phyloP scores from a whole-genome alignment of 2,888 invertebrate genomes.

The Chirona hameri region DNA sequence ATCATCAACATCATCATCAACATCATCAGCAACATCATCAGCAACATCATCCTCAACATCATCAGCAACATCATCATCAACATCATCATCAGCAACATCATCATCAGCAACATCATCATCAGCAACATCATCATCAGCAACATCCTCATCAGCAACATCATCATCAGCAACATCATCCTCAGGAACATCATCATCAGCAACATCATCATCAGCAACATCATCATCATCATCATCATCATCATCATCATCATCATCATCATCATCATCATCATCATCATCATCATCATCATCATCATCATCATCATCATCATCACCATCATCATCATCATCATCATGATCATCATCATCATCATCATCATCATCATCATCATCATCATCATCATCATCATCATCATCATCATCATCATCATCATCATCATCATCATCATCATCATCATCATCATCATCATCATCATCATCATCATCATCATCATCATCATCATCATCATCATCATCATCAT shows the following conservation, averaged over 20 bases:
- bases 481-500: conserved; percentile 22
- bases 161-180: too few species aligned
- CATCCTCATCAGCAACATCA: too few species aligned
- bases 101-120: too few species aligned
- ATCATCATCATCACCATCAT: conserved; percentile 22
- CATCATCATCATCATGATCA: conserved; percentile 9
- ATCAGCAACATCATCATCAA: too few species aligned
- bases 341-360: conserved; percentile 22
- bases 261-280: conserved; percentile 22
- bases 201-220: too few species aligned
- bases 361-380: conserved; percentile 22
- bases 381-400: conserved; percentile 22
- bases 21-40: too few species aligned
- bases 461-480: conserved; percentile 22
- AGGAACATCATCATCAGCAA: too few species aligned
- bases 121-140: too few species aligned
- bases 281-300: conserved; percentile 22
- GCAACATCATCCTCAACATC: too few species aligned
- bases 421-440: conserved; percentile 22
- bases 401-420: conserved; percentile 22
- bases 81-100: too few species aligned
- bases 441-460: conserved; percentile 22
- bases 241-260: conserved; percentile 22
- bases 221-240: conserved; percentile 22
- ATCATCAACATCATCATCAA: too few species aligned